These are phyloP conservation scores for Rhabdornis inornatus DNA, from an alignment of 2,113 vertebrate species.

Conservation along the genomic window DNA sequence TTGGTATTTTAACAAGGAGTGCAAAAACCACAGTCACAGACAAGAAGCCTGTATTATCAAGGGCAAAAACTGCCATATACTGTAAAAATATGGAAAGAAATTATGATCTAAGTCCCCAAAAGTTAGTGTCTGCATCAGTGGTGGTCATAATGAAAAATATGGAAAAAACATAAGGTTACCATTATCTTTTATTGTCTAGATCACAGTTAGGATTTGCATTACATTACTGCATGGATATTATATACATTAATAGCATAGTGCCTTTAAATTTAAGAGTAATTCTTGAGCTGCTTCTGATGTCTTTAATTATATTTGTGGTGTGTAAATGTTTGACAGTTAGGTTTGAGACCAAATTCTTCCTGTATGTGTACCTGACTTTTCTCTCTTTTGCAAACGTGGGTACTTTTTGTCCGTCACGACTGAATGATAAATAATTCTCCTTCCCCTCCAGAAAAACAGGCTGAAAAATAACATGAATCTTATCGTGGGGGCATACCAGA, in stretches of 20 bases:
- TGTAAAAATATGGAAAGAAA: neutral
- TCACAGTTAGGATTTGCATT: neutral
- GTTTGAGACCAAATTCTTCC: neutral
- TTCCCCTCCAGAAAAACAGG: neutral
- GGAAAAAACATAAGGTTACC: neutral
- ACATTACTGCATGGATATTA: neutral
- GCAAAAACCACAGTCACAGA: neutral
- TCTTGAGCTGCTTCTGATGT: neutral
- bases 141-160: neutral
- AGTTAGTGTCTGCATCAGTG: neutral
- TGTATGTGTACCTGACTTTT: neutral
- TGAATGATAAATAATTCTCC: neutral
- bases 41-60: neutral
- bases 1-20: neutral
- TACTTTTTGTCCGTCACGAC: neutral
- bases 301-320: neutral
- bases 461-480: neutral
- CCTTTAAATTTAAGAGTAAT: neutral
- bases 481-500: neutral
- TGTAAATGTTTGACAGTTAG: neutral
- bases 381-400: neutral
- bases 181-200: neutral
- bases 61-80: neutral
- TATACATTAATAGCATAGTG: neutral
- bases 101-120: neutral